A percentile compares a stretch with the other conserved stretches of the same genome.
Evolutionary conservation across 2,888 invertebrate species (phyloP).

Genomic region (Argyresthia albistria): DNA sequence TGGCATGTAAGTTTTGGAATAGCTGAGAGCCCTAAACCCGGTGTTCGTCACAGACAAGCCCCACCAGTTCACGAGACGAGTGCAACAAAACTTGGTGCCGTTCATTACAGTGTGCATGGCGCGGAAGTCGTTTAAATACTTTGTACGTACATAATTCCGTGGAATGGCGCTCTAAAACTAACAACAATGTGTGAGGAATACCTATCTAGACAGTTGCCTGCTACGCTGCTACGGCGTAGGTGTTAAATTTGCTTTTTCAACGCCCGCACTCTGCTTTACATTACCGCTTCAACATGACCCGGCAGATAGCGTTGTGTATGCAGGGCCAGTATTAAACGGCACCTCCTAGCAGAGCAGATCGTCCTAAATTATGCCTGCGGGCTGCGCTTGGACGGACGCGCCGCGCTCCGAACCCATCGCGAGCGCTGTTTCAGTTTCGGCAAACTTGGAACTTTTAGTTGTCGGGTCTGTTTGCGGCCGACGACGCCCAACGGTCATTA

Average conservation of each 20-base stretch:
- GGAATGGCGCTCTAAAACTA: slow-evolving; percentile 3
- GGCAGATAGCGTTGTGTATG: slow-evolving; percentile 5
- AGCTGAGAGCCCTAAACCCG: too few species aligned
- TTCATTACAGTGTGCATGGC: not conserved
- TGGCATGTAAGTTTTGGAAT: too few species aligned
- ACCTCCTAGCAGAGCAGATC: slow-evolving; percentile 4
- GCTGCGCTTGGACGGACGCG: slow-evolving; percentile 3
- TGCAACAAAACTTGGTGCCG: slow-evolving; percentile 1
- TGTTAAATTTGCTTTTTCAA: slow-evolving; percentile 5
- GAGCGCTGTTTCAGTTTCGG: slow-evolving; percentile 12
- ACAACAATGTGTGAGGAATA: slow-evolving; percentile 8
- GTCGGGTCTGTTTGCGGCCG: slow-evolving; percentile 14
- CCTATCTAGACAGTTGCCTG: not conserved
- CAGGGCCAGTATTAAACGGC: slow-evolving; percentile 8
- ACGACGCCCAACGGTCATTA: not conserved
- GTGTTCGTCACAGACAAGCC: too few species aligned
- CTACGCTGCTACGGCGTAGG: slow-evolving; percentile 1
- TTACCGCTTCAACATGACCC: slow-evolving; percentile 4
- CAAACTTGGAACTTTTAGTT: slow-evolving; percentile 51
- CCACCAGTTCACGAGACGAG: not conserved
- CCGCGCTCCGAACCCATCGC: slow-evolving; percentile 21
- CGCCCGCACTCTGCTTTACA: slow-evolving; percentile 4
- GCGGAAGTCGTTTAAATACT: slow-evolving; percentile 6
- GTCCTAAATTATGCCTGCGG: slow-evolving; percentile 10
- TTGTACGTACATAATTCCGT: slow-evolving; percentile 4